Base-by-base conservation (phyloP, 2,888 invertebrate species). In the Phasia obesa region DNA sequence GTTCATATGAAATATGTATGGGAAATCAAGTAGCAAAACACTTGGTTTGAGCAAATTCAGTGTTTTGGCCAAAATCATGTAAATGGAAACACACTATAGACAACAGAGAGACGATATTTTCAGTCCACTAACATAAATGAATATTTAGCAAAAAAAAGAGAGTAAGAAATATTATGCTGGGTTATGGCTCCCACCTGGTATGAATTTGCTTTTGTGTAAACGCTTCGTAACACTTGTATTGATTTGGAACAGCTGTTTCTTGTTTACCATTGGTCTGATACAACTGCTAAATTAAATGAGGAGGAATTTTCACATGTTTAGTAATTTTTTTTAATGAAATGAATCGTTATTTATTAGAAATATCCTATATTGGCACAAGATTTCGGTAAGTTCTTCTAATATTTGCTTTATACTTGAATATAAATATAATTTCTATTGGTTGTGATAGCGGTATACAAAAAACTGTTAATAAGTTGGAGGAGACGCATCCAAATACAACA, bases 291-390 rank as follows among this genome's bases (percentile, higher is more conserved):
- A 42, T 27, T 2, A 38, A 4, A 4, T 38, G 38, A 7, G 7
- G 38, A 2, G 2, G 11, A 4, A 4, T 2, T 17, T 3, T n/a
- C 7, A 47, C n/a, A 17, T 19, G 7, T 35, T 35, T 35, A 2
- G 2, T 11, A 35, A 1, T 2, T 31, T 9, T n/a, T 38, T 47
- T 19, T 19, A 31, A 51, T 69, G 85, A 89, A 86, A 93, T 94
- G 94, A 93, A 93, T 86, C 93, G 96, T 91, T 97, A 96, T 91
- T 92, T 97, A 85, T 88, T 96, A 57, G 93, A 93, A 87, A 93
- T 96, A 88, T 94, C 96, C 0, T 97, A 97, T 87, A 94, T 96
- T 86, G 97, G 97, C 81, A 94, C 95, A 17, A 90, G 92, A 64
- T 97, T 96, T 92, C 94, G 95, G 96, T 96, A 92, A 88, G 84